A percentile compares a stretch with the other conserved stretches of the same genome.
Conservation (phyloP, 2,888 invertebrate genomes). For the Rhodophaea formosa region DNA sequence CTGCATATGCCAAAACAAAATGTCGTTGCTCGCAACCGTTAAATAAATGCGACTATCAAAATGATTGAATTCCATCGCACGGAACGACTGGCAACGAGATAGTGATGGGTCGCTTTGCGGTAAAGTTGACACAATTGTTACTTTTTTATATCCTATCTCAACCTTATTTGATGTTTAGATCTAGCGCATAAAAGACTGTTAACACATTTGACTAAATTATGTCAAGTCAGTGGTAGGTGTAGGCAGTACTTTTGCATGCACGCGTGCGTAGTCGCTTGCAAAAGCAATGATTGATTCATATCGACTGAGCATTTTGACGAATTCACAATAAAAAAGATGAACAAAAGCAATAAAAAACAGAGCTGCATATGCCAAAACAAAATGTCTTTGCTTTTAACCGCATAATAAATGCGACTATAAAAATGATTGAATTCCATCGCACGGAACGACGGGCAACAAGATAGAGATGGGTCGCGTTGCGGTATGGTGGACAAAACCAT, state of each 20-base stretch:
- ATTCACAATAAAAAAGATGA: neutral
- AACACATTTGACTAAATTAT: too few relatives aligned
- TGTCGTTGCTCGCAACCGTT: neutral
- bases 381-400: neutral
- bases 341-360: neutral
- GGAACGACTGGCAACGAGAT: neutral
- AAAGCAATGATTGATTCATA: neutral
- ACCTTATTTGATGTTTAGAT: too few relatives aligned
- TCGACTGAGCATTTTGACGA: neutral
- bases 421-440: slow-evolving; percentile 11
- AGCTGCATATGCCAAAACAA: slow-evolving; percentile 4
- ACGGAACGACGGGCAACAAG: neutral
- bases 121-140: neutral
- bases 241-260: too few relatives aligned
- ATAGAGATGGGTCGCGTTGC: neutral
- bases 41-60: slow-evolving; percentile 6
- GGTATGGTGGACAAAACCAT: neutral
- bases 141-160: too few relatives aligned
- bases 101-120: neutral
- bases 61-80: slow-evolving; percentile 8
- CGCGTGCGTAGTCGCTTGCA: too few relatives aligned
- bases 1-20: slow-evolving; percentile 6
- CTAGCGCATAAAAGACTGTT: too few relatives aligned
- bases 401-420: slow-evolving; percentile 3
- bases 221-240: too few relatives aligned